Percentiles rank a stretch among this genome's conserved stretches.
These are phyloP conservation scores for Serinus canaria DNA, from an alignment of 2,113 vertebrate species.

Conservation along the genomic window DNA sequence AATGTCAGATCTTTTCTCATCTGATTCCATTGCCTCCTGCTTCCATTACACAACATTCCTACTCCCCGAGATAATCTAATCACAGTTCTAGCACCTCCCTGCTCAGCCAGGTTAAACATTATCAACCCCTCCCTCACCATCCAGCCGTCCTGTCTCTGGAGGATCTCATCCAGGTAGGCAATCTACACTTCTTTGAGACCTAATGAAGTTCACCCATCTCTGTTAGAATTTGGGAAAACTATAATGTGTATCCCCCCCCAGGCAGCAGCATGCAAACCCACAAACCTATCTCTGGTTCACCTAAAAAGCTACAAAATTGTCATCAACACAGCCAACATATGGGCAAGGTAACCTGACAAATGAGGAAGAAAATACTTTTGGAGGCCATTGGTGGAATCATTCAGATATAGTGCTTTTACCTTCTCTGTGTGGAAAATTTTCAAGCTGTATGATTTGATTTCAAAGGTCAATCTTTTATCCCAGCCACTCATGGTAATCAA, in stretches of 20 bases:
- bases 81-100: neutral
- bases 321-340: neutral
- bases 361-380: neutral
- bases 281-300: neutral
- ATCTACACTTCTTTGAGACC: neutral
- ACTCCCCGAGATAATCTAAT: neutral
- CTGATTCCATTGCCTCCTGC: neutral
- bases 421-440: neutral
- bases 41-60: neutral
- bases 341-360: neutral
- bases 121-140: neutral
- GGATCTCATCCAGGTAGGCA: neutral
- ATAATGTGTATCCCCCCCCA: fast-evolving
- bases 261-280: neutral
- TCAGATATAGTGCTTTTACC: neutral
- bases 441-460: neutral
- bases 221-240: neutral
- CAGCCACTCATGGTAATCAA: fast-evolving
- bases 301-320: neutral
- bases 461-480: neutral
- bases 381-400: neutral
- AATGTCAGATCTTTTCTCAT: neutral
- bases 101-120: neutral
- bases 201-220: neutral
- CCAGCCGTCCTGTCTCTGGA: neutral